A percentile compares a stretch with the other conserved stretches of the same genome.
Conservation (phyloP, 2,888 invertebrate genomes). For the Augiades crinisus region DNA sequence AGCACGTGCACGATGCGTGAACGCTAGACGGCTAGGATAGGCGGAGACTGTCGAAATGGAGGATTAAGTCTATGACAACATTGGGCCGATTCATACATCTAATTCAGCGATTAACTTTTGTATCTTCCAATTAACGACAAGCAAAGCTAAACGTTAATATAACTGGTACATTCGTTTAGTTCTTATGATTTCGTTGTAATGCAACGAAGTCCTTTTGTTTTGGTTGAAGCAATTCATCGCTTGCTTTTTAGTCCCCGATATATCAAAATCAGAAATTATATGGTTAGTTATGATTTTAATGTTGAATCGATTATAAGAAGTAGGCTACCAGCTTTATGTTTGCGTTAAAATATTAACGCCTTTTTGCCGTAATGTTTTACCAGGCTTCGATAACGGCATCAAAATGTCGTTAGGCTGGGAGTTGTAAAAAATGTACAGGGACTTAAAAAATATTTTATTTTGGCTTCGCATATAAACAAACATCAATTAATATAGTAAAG, state of each 20-base stretch:
- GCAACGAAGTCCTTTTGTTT: no score
- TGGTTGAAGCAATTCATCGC: no score
- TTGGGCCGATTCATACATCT: neutral
- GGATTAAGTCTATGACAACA: neutral
- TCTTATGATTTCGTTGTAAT: no score
- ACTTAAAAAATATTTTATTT: no score
- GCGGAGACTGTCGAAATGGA: no score
- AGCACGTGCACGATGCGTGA: constrained; percentile 34
- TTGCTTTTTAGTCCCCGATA: neutral
- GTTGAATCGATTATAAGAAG: constrained; percentile 6
- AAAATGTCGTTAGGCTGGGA: neutral
- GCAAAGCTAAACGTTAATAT: no score
- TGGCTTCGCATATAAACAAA: neutral
- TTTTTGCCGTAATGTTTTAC: constrained; percentile 33
- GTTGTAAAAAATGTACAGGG: no score
- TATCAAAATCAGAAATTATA: no score
- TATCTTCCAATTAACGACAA: no score
- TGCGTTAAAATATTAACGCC: constrained; percentile 25
- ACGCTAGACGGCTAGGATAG: constrained; percentile 15
- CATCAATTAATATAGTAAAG: no score
- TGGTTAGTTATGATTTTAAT: constrained; percentile 25
- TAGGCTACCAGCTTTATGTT: constrained; percentile 22
- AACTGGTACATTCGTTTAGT: no score
- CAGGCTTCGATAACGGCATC: constrained; percentile 33
- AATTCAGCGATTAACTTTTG: no score